Conservation (phyloP, 2,797 vertebrate genomes). For the Sebastes dallii region DNA sequence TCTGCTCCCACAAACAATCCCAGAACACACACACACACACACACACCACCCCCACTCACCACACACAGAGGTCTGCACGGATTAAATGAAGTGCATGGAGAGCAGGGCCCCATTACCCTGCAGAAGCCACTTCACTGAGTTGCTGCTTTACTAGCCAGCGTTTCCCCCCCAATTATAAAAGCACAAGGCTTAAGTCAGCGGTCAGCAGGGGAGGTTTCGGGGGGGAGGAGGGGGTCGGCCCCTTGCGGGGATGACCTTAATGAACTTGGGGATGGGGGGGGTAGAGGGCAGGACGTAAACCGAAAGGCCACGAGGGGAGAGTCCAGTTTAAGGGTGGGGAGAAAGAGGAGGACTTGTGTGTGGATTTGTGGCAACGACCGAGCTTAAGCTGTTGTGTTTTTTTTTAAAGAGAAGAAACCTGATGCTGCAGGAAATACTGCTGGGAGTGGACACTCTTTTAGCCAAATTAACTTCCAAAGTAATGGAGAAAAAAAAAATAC, state of each 20-base stretch:
- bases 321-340: constrained; percentile 5
- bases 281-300: constrained; percentile 34
- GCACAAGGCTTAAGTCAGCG: constrained; percentile 50
- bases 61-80: constrained; percentile 57
- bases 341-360: background rate
- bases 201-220: constrained; percentile 25
- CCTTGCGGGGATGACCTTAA: constrained; percentile 50
- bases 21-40: constrained; percentile 25
- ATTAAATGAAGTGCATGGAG: constrained; percentile 72
- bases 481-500: constrained; percentile 34
- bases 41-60: constrained; percentile 39
- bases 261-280: constrained; percentile 45
- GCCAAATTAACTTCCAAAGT: constrained; percentile 58
- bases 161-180: constrained; percentile 62
- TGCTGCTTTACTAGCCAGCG: constrained; percentile 45
- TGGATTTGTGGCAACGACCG: background rate
- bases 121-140: constrained; percentile 63
- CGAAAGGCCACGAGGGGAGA: constrained; percentile 30
- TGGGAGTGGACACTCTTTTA: constrained; percentile 48
- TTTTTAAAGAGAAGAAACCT: constrained; percentile 33
- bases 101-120: constrained; percentile 59
- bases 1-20: constrained; percentile 57
- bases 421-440: constrained; percentile 50
- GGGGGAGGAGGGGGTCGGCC: background rate
- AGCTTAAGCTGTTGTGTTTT: background rate